Base-by-base conservation (phyloP, 2,113 vertebrate species). In the Engraulis encrasicolus region DNA sequence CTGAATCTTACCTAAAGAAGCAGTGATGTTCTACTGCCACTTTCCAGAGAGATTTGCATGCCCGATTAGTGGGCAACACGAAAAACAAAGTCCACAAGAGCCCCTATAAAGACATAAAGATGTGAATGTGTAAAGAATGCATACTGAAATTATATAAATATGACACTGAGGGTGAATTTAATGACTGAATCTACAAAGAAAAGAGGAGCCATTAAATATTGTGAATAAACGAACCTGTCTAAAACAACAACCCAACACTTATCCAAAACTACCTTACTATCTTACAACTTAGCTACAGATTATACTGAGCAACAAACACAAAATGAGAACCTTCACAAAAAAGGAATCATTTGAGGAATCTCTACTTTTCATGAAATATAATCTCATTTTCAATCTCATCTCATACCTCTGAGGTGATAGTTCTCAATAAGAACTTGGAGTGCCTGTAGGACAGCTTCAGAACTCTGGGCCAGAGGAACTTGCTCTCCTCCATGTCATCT, bases 21-120 rank as follows among this genome's bases (percentile, higher is more conserved):
- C 97, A 97, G 85, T 99, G 98, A 88, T 99, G 96, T 50, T 99
- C 98, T 40, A 99, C 97, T 85, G 97, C 99, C 19, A 97, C 97
- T 93, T 98, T 99, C 98, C 98, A 99, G 86, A 99, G 92, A 90
- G 97, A 97, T 94, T 99, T 99, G 0, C 97, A 97, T 78, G 98
- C 97, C 89, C 96, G 95, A 89, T 99, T 99, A 92, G 96, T 99
- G 74, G 98, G 96, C 85, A 99, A 94, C 84, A 96, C 98, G 91
- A 99, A 99, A 45, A 96, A 97, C 79, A 99, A 96, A 48, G 96
- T 97, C 93, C 97, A 99, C 92, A 99, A 97, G 84, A 97, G 97
- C 50, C 97, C 96, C 82, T 99, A 86, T 85, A 50, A 85, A 86
- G 81, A 18, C 58, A 45, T 4, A 45, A 81, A 58, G 9, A 81